These are phyloP conservation scores for Climacteris rufus DNA, from an alignment of 2,113 vertebrate species.

Conservation along the genomic window DNA sequence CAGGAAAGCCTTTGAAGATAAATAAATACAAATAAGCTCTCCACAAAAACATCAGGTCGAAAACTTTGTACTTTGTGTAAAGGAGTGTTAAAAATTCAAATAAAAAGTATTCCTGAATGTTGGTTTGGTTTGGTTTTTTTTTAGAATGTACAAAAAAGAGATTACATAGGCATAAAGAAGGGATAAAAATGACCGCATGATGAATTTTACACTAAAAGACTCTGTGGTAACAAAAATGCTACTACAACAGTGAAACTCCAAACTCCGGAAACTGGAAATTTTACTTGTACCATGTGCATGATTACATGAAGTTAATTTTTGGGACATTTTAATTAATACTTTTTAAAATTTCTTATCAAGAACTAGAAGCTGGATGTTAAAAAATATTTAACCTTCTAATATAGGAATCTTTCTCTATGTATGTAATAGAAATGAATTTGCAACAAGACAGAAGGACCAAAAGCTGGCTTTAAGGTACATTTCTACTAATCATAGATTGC, in stretches of 20 bases:
- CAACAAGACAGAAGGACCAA: not conserved
- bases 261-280: not conserved
- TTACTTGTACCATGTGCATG: not conserved
- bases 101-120: not conserved
- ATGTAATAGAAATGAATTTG: not conserved
- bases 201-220: not conserved
- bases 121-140: not conserved
- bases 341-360: not conserved
- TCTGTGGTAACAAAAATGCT: not conserved
- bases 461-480: not conserved
- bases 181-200: not conserved
- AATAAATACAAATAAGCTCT: not conserved
- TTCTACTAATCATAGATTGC: not conserved
- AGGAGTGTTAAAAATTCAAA: not conserved
- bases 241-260: not conserved
- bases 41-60: not conserved
- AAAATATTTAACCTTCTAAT: not conserved
- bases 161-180: not conserved
- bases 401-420: not conserved
- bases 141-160: not conserved
- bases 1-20: not conserved
- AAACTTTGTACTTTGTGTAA: not conserved
- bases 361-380: not conserved
- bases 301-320: not conserved
- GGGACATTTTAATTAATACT: not conserved